Base-by-base conservation (phyloP, 2,888 invertebrate species). In the Netelia inedita region DNA sequence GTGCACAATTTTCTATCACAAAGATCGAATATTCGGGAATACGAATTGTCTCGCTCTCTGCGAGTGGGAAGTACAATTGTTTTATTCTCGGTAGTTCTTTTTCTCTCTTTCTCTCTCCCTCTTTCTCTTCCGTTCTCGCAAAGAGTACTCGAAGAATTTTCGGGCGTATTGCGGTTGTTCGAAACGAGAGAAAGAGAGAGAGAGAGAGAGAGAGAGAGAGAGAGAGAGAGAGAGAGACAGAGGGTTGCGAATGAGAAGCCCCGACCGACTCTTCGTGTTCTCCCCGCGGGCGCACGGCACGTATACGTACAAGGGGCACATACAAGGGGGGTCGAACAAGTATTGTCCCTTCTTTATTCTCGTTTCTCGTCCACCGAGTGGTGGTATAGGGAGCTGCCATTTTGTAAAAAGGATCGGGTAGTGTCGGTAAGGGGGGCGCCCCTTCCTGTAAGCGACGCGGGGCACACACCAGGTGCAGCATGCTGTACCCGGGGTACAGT, bases 341-440 rank as follows among this genome's bases (percentile, higher is more conserved):
- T 92, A 93, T 93, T 93, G 93, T 93, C 92, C 90, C 89, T 89
- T 89, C 87, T 91, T 91, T 90, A 90, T 91, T 90, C 89, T 85
- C 78, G 72, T 59, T 68, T 53, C 86, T 79, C 88, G 88, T 88
- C 81, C 88, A 83, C 88, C 89, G 65, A 57, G 85, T 46, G 61
- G 65, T 63, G 28, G 28, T 28, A 28, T 28, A 89, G 89, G 90
- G 88, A 90, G 87, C 92, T 91, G 91, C 92, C 92, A 92, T 93
- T 93, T 93, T 92, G 92, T 93, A 90, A 82, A 86, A 71, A 79
- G 83, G 78, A 69, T 21, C 79, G 63, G 65, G 41, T 11, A 69
- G 69, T 53, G 21, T 57, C n/a, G 73, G 23, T 23, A 28, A 35
- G 50, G 23, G 74, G 86, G 89, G 91, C 91, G 91, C 91, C 91